These are phyloP conservation scores for Ostrea edulis DNA, from an alignment of 1,140 invertebrate genomes.

Conservation along the genomic window DNA sequence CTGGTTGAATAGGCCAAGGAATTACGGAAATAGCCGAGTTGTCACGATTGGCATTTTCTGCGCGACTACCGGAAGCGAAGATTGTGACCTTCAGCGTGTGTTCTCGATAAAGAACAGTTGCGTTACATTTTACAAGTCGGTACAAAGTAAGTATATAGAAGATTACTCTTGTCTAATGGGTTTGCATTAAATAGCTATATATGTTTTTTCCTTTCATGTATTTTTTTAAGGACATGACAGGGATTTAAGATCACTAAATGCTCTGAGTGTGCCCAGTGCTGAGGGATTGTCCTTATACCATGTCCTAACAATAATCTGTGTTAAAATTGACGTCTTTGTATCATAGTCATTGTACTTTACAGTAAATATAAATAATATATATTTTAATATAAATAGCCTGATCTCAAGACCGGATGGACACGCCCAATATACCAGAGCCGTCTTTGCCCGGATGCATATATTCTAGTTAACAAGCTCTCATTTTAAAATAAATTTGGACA, in stretches of 20 bases:
- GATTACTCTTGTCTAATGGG: not conserved
- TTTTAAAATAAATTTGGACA: too few relatives aligned
- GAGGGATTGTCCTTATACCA: not conserved
- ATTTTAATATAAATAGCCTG: not conserved
- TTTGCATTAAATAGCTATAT: not conserved
- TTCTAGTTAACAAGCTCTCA: too few relatives aligned
- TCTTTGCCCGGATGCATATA: not conserved
- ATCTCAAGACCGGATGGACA: not conserved
- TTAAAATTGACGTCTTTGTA: not conserved
- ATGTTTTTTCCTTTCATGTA: not conserved
- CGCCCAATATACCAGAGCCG: not conserved
- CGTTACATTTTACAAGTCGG: not conserved
- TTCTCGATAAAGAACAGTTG: slow-evolving; percentile 28
- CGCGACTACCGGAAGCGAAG: slow-evolving; percentile 26
- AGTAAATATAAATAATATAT: not conserved
- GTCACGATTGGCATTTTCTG: not conserved
- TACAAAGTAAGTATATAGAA: not conserved
- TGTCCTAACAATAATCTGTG: not conserved
- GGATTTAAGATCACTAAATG: not conserved
- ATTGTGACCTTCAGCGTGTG: slow-evolving; percentile 37
- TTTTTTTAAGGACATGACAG: not conserved
- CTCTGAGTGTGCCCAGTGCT: not conserved
- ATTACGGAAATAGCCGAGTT: too few relatives aligned
- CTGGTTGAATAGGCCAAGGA: too few relatives aligned
- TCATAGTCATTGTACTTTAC: not conserved